These are phyloP conservation scores for Synergus gifuensis DNA, from an alignment of 2,888 invertebrate genomes.

Conservation along the genomic window DNA sequence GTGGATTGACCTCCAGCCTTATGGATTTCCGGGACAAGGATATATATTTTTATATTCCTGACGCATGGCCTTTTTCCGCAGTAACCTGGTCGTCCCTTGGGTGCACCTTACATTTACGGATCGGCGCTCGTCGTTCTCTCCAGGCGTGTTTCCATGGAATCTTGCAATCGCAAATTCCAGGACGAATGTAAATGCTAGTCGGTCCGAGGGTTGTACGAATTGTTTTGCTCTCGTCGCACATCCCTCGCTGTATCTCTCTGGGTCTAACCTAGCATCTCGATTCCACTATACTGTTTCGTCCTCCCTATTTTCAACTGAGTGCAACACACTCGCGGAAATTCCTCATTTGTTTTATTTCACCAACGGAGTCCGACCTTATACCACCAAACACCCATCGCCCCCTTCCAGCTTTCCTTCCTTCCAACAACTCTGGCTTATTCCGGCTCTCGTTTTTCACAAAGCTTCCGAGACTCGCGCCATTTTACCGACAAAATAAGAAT, in stretches of 20 bases:
- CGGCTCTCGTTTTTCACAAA: conserved; percentile 45
- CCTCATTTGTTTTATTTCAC: conserved; percentile 63
- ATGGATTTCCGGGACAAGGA: neutral
- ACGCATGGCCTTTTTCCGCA: conserved; percentile 17
- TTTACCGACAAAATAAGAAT: conserved; percentile 48
- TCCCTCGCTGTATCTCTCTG: neutral
- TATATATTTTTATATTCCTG: conserved; percentile 19
- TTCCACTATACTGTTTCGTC: conserved; percentile 29
- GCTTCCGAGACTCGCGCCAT: neutral
- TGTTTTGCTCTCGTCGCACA: conserved; percentile 51
- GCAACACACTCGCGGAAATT: conserved; percentile 60
- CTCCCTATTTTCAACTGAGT: conserved; percentile 2
- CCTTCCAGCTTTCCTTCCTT: neutral
- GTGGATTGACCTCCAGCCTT: neutral
- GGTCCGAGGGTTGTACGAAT: conserved; percentile 50
- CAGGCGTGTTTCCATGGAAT: conserved; percentile 59
- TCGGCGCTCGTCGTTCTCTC: neutral
- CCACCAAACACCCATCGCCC: neutral
- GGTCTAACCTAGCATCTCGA: neutral
- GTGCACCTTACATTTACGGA: conserved; percentile 12
- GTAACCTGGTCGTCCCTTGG: conserved; percentile 1
- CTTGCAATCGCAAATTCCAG: conserved; percentile 73
- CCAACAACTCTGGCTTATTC: conserved; percentile 15
- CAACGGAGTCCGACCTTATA: conserved; percentile 37
- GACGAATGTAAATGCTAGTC: conserved; percentile 64